phyloP scores from a whole-genome alignment of 2,797 vertebrate genomes.

The Chelidonichthys spinosus region DNA sequence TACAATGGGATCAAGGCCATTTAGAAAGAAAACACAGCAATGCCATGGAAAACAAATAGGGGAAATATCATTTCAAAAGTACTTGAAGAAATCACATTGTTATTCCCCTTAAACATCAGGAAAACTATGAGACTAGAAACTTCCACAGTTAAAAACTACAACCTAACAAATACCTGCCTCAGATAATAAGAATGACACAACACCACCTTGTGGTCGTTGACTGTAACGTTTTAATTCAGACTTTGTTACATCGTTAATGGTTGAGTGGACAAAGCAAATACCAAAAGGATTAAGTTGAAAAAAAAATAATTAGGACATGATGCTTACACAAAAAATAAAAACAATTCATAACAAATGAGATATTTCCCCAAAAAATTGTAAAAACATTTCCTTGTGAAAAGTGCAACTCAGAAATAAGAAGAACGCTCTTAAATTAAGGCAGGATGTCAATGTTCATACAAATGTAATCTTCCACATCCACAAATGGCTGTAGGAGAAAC shows the following conservation, averaged over 20 bases:
- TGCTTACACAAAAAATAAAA: conserved; percentile 10
- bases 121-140: conserved; percentile 11
- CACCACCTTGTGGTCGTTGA: conserved; percentile 73
- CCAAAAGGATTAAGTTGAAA: conserved; percentile 17
- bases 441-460: conserved; percentile 11
- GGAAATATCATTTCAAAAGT: not conserved
- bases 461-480: conserved; percentile 1
- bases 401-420: conserved; percentile 13
- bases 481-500: conserved; percentile 10
- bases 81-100: not conserved
- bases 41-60: not conserved
- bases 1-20: conserved; percentile 9
- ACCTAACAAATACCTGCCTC: not conserved
- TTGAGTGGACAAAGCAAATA: conserved; percentile 20
- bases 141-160: not conserved
- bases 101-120: not conserved
- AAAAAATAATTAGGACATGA: not conserved
- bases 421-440: conserved; percentile 30
- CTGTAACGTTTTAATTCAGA: conserved; percentile 59
- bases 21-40: not conserved
- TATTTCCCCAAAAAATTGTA: conserved; percentile 6
- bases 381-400: conserved; percentile 28
- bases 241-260: conserved; percentile 22
- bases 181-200: conserved; percentile 53
- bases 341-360: conserved; percentile 14